Conservation (phyloP, 2,888 invertebrate species). For the Synanthedon vespiformis region DNA sequence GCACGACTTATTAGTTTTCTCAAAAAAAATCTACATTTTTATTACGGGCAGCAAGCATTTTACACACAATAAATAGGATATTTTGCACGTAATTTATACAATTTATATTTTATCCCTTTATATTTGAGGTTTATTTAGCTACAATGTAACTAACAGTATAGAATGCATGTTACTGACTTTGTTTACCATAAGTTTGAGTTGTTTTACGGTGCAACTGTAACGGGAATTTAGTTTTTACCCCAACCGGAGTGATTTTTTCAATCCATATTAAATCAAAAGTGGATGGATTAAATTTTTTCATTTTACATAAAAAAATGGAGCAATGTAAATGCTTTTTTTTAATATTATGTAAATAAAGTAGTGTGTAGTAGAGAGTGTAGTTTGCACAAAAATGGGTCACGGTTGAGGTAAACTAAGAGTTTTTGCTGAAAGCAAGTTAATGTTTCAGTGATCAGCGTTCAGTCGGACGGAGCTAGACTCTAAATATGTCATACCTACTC, state of each 20-base stretch:
- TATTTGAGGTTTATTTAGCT: too few relatives aligned
- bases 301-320: neutral
- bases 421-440: constrained; percentile 51
- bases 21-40: too few relatives aligned
- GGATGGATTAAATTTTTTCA: too few relatives aligned
- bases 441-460: constrained; percentile 66
- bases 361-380: constrained; percentile 7
- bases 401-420: constrained; percentile 39
- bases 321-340: neutral
- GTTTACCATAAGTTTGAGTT: neutral
- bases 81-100: too few relatives aligned
- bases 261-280: too few relatives aligned
- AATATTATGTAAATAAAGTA: constrained; percentile 17
- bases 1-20: too few relatives aligned
- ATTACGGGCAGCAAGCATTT: too few relatives aligned
- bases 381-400: constrained; percentile 34
- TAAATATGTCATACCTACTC: constrained; percentile 25
- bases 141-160: neutral
- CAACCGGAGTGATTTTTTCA: neutral
- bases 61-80: too few relatives aligned
- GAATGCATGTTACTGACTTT: neutral
- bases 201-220: neutral
- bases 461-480: constrained; percentile 61
- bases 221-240: neutral
- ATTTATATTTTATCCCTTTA: too few relatives aligned